A percentile compares a stretch with the other conserved stretches of the same genome.
Conservation (phyloP, 2,888 invertebrate genomes). For the Trichogramma evanescens region DNA sequence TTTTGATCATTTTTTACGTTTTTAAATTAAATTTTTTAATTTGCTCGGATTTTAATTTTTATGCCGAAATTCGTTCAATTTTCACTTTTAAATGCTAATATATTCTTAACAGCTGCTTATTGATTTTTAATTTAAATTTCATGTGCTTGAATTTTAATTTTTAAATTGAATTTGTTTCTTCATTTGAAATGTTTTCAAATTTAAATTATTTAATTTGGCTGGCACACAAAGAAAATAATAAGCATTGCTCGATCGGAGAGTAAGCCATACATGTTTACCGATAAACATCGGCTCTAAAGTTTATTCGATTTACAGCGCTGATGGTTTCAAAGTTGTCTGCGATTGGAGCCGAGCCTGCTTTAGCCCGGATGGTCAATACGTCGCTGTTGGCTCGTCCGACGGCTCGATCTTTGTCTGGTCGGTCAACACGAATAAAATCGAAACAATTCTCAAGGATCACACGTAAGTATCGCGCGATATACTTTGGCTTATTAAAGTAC, state of each 20-base stretch:
- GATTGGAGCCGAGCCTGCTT: conserved; percentile 91
- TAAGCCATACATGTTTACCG: too few species aligned
- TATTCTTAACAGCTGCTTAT: background rate
- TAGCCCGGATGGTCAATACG: conserved; percentile 82
- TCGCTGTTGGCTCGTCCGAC: conserved; percentile 87
- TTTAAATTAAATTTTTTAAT: too few species aligned
- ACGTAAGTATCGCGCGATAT: conserved; percentile 55
- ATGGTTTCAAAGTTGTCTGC: conserved; percentile 90
- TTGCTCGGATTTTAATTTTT: too few species aligned
- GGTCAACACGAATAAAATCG: conserved; percentile 65
- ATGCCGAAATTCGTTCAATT: too few species aligned
- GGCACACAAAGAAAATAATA: background rate
- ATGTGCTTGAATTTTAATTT: background rate
- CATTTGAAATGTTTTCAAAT: background rate
- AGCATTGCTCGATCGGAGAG: background rate
- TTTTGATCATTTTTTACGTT: too few species aligned
- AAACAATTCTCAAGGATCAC: conserved; percentile 74
- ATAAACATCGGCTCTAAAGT: background rate
- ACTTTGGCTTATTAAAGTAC: background rate
- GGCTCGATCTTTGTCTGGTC: conserved; percentile 92
- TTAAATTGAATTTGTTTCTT: background rate
- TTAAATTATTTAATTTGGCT: background rate
- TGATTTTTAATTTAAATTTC: background rate
- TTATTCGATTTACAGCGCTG: conserved; percentile 62
- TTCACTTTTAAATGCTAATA: too few species aligned